Conservation (phyloP, 2,113 vertebrate genomes). For the Pterocles orientalis region DNA sequence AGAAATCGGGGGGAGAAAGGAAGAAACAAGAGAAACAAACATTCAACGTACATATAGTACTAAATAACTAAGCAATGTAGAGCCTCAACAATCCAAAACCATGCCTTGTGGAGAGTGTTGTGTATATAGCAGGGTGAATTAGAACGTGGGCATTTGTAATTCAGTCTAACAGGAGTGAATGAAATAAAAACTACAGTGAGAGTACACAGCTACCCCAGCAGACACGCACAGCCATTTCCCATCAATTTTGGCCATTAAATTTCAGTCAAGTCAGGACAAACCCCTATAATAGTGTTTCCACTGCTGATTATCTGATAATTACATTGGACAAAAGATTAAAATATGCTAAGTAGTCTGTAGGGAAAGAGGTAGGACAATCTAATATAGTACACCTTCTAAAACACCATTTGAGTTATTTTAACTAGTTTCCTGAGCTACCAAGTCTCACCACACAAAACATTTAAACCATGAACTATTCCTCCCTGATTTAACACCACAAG, state of each 20-base stretch:
- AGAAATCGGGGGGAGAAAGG: neutral
- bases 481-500: neutral
- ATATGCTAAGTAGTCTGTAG: neutral
- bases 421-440: neutral
- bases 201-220: neutral
- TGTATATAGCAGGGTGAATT: neutral
- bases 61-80: neutral
- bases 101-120: neutral
- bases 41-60: neutral
- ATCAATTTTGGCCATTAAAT: neutral
- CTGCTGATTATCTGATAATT: neutral
- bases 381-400: neutral
- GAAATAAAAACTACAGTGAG: neutral
- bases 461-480: neutral
- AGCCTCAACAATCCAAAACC: neutral
- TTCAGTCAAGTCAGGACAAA: neutral
- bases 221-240: accelerated
- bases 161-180: neutral
- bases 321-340: neutral
- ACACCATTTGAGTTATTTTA: neutral
- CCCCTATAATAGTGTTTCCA: too few species aligned
- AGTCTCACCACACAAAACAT: neutral
- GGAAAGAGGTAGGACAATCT: neutral
- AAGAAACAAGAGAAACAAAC: neutral
- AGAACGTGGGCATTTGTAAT: neutral